Evolutionary conservation across 1,140 invertebrate genomes (phyloP), one percentile per base, ranked within the genome.

Genomic region (Drosophila pandora): DNA sequence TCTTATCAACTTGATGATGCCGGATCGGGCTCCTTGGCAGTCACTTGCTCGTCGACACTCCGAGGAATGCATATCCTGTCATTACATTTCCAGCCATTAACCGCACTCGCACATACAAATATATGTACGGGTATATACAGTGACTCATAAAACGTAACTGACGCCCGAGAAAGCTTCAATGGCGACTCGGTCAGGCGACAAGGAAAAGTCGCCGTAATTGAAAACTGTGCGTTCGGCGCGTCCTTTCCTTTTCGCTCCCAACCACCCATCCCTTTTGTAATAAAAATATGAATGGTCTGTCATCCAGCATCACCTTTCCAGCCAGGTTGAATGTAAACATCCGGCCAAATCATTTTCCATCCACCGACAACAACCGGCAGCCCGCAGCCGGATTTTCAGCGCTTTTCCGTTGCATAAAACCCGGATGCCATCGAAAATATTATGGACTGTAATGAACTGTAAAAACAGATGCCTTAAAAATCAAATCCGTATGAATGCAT

Each of bases 11-110:
- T 41, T 60, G 65, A 72, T 67, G 63, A 45, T 50, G 48, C 37
- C 3, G 37, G 17, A 22, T 17, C 13, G 12, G 56, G 9, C 3
- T 56, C 52, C 25, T 32, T 21, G 10, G 59, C 34, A 54, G 34
- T 64, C 22, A 25, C 21, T 23, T 37, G 22, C 8, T 4, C 30
- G 34, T 32, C 47, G 30, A 32, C 72, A 75, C 72, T 76, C 41
- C 59, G 48, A 65, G 53, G 70, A 74, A 67, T 75, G 71, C 72
- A 76, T 59, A 76, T 76, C 73, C 72, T 68, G 72, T 76, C 73
- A 76, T 76, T 76, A 76, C 72, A 76, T 76, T 76, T 56, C 73
- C 73, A 76, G 62, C 73, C 73, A 76, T 76, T 76, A 76, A 76
- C 28, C 63, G 22, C 72, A 75, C 23, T 55, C 30, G 23, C 41